These are phyloP conservation scores for Andrena praecox DNA, from an alignment of 2,888 invertebrate species.

Conservation along the genomic window DNA sequence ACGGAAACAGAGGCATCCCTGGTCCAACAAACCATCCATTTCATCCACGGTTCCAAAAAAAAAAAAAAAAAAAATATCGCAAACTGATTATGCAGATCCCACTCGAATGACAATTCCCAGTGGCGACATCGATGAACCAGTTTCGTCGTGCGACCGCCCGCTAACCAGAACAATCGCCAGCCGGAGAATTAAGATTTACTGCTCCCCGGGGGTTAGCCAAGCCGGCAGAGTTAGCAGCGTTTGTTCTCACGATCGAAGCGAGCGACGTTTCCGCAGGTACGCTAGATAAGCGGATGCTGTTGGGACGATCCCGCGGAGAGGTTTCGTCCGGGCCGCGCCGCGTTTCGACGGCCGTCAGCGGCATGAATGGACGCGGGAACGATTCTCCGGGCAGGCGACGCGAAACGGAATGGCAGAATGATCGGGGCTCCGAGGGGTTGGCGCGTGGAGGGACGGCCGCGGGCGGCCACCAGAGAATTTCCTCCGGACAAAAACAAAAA, in stretches of 20 bases:
- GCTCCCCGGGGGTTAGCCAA: conserved; percentile 29
- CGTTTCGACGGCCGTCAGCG: background rate
- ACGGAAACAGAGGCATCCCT: background rate
- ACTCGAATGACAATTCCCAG: conserved; percentile 33
- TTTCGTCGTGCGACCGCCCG: conserved; percentile 32
- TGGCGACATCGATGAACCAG: conserved; percentile 59
- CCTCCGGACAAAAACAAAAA: conserved; percentile 69
- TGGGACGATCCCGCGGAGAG: background rate
- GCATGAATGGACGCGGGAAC: background rate
- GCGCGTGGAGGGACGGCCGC: conserved; percentile 16
- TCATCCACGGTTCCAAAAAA: background rate
- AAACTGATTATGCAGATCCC: conserved; percentile 24
- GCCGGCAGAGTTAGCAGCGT: background rate
- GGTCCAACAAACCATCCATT: background rate
- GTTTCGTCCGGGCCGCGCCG: background rate
- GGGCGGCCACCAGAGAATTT: conserved; percentile 59
- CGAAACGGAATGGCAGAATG: conserved; percentile 32
- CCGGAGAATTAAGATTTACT: conserved; percentile 53
- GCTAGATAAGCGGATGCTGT: background rate
- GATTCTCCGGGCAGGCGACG: conserved; percentile 17
- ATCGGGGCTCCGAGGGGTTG: conserved; percentile 7
- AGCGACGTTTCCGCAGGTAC: conserved; percentile 23
- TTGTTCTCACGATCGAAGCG: conserved; percentile 29
- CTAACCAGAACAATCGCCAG: conserved; percentile 40
- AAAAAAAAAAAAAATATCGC: background rate